phyloP scores from a whole-genome alignment of 64 coral and sea anemone species.

The Dendronephthya gigantea region DNA sequence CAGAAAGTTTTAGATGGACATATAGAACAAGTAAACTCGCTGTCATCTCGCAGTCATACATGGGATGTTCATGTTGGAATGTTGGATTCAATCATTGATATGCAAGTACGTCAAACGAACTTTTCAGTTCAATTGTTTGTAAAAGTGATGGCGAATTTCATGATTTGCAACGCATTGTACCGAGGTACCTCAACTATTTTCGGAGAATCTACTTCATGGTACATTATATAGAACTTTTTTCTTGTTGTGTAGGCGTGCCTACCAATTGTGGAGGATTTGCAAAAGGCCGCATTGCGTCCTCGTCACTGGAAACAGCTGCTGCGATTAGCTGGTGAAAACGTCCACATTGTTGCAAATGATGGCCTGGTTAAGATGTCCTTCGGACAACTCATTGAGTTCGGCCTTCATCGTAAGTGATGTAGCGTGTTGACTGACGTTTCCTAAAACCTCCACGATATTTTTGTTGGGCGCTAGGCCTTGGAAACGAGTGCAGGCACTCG shows the following conservation, averaged over 20 bases:
- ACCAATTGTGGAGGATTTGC: constrained; percentile 90
- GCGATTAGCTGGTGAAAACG: constrained; percentile 56
- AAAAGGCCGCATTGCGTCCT: constrained; percentile 72
- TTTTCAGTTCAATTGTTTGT: background rate
- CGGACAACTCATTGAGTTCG: constrained; percentile 74
- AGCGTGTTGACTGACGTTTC: background rate
- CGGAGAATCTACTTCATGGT: too few species aligned
- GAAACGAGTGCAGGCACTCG: too few species aligned
- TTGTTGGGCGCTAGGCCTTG: too few species aligned
- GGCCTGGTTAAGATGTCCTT: constrained; percentile 89
- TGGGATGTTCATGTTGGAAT: constrained; percentile 92
- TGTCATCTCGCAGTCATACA: constrained; percentile 44
- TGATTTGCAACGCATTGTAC: too few species aligned
- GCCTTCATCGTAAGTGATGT: constrained; percentile 67
- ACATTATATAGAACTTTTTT: too few species aligned
- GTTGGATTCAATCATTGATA: constrained; percentile 51
- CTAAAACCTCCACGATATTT: too few species aligned
- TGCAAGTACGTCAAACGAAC: constrained; percentile 6
- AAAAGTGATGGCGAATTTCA: too few species aligned
- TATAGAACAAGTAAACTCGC: constrained; percentile 46
- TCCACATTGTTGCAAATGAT: constrained; percentile 78
- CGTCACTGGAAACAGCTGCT: constrained; percentile 97
- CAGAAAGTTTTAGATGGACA: constrained; percentile 74
- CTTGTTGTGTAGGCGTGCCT: constrained; percentile 54
- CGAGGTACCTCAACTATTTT: too few species aligned